These are phyloP conservation scores for Synaphobranchus kaupii DNA, from an alignment of 2,797 vertebrate genomes.

Conservation along the genomic window DNA sequence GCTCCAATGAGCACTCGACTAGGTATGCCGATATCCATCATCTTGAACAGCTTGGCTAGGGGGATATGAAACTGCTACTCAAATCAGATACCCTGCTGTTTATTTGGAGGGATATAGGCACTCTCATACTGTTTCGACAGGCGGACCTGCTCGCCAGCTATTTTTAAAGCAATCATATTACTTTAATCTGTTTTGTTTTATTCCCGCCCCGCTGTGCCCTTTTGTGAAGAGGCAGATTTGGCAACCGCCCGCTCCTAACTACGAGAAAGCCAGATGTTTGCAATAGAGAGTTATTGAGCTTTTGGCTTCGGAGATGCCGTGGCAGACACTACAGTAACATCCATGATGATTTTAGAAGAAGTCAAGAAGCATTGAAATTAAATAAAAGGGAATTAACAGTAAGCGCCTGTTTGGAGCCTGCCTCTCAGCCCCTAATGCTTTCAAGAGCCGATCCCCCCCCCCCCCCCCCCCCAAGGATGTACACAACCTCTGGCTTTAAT, in stretches of 20 bases:
- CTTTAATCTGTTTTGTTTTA: conserved; percentile 57
- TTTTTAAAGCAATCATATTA: conserved; percentile 54
- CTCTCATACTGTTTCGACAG: conserved; percentile 42
- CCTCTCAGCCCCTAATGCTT: conserved; percentile 59
- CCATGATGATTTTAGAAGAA: conserved; percentile 68
- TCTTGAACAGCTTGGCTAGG: conserved; percentile 38
- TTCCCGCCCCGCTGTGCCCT: conserved; percentile 48
- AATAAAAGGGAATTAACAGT: conserved; percentile 68
- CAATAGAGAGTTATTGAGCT: conserved; percentile 71
- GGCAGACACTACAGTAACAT: conserved; percentile 68
- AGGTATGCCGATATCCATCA: conserved; percentile 46
- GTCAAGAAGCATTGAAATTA: conserved; percentile 67
- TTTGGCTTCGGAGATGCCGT: conserved; percentile 59
- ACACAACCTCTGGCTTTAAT: conserved; percentile 57
- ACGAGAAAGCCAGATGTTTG: conserved; percentile 67
- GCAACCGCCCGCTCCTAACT: conserved; percentile 47
- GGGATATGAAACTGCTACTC: conserved; percentile 38
- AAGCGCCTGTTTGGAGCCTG: conserved; percentile 62
- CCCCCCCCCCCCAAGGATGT: conserved; percentile 37
- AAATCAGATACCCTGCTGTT: conserved; percentile 36
- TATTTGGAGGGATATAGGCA: conserved; percentile 43
- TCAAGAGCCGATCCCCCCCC: conserved; percentile 53
- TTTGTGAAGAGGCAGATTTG: conserved; percentile 56
- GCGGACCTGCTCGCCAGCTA: conserved; percentile 43
- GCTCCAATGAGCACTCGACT: conserved; percentile 28